Percentiles rank a stretch among this genome's conserved stretches.
Evolutionary conservation across 37 sponge, comb jelly and placozoan species (phyloP).

Genomic region (Sycon ciliatum): DNA sequence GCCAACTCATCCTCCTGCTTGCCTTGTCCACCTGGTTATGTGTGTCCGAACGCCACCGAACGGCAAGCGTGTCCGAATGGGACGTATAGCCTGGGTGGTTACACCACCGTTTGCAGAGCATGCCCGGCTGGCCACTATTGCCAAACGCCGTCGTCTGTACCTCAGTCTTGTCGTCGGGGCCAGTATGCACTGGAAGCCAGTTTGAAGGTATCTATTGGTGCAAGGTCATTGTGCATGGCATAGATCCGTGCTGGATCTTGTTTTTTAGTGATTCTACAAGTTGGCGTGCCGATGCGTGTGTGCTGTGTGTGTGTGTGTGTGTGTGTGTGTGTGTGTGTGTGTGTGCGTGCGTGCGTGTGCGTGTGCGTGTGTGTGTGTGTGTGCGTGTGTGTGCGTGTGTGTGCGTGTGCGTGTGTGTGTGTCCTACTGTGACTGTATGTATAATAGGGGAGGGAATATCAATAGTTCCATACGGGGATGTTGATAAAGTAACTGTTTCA

Average conservation of each 20-base stretch:
- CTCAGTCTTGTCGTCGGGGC: slow-evolving; percentile 24
- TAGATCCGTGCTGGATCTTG: background rate
- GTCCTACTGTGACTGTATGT: too few relatives aligned
- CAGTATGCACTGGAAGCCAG: slow-evolving; percentile 28
- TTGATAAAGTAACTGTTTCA: too few relatives aligned
- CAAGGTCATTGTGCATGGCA: background rate
- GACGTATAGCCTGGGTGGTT: background rate
- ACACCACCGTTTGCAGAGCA: background rate
- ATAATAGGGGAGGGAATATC: too few relatives aligned
- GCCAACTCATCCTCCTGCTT: background rate
- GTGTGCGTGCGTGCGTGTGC: background rate
- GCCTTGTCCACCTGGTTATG: slow-evolving; percentile 3
- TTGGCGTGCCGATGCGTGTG: background rate
- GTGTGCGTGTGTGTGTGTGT: slow-evolving; percentile 1
- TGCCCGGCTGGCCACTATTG: slow-evolving; percentile 1
- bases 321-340: background rate
- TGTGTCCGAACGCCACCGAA: background rate
- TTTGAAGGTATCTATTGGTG: background rate
- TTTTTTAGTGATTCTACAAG: background rate
- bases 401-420: background rate
- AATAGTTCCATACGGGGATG: too few relatives aligned
- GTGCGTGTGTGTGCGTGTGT: background rate
- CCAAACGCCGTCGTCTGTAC: background rate
- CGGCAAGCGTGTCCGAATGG: background rate
- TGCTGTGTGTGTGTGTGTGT: slow-evolving; percentile 1